A percentile compares a stretch with the other conserved stretches of the same genome.
Conservation (phyloP, 2,797 vertebrate species). For the Anguilla obscura region DNA sequence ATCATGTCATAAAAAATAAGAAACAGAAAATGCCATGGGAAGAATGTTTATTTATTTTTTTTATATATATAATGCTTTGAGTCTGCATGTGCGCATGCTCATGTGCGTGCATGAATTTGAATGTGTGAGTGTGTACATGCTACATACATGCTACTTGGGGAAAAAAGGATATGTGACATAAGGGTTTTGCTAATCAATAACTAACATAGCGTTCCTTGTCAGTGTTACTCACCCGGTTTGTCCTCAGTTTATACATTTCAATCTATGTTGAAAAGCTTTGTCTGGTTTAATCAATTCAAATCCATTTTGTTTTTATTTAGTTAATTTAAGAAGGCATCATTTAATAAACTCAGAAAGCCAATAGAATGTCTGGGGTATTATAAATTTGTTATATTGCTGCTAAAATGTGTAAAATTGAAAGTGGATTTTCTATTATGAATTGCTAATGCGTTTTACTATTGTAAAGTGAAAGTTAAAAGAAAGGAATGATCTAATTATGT, state of each 20-base stretch:
- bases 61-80: not conserved
- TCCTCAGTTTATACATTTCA: not conserved
- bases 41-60: not conserved
- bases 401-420: not conserved
- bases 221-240: not conserved
- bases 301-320: not conserved
- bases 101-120: constrained; percentile 30
- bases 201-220: not conserved
- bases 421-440: not conserved
- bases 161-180: not conserved
- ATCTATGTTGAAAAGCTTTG: not conserved
- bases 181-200: not conserved
- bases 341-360: too few relatives aligned
- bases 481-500: not conserved
- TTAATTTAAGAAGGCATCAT: not conserved
- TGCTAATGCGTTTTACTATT: not conserved
- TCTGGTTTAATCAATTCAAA: not conserved
- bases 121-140: not conserved
- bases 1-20: not conserved
- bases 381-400: too few relatives aligned
- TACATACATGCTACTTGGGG: too few relatives aligned
- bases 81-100: not conserved
- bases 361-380: too few relatives aligned
- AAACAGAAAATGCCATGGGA: not conserved
- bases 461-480: not conserved